phyloP scores from a whole-genome alignment of 2,797 vertebrate species.

The Catostomus latipinnis region DNA sequence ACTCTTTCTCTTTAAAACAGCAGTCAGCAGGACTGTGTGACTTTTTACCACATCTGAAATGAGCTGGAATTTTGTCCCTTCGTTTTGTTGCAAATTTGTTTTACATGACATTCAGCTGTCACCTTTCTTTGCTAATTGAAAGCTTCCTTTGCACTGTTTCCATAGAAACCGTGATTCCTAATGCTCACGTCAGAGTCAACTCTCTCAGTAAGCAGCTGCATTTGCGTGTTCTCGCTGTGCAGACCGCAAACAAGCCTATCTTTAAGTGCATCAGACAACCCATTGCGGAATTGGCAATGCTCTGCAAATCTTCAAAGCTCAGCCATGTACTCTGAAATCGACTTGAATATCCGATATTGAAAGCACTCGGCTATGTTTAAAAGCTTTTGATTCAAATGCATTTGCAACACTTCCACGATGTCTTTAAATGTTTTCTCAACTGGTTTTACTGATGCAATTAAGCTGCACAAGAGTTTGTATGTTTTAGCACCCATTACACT shows the following conservation, averaged over 20 bases:
- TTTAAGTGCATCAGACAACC: background rate
- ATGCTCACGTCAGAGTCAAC: background rate
- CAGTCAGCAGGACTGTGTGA: conserved; percentile 31
- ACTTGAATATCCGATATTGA: background rate
- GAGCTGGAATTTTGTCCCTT: background rate
- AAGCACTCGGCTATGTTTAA: background rate
- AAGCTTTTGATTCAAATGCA: background rate
- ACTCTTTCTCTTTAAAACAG: conserved; percentile 50
- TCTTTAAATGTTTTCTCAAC: background rate
- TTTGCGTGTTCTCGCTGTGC: conserved; percentile 9
- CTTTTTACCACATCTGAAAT: conserved; percentile 20
- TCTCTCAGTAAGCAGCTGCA: background rate
- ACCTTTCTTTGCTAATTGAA: conserved; percentile 9
- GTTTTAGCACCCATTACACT: background rate
- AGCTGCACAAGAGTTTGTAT: background rate
- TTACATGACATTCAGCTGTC: background rate
- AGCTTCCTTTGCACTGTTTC: conserved; percentile 9
- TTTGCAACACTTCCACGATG: background rate
- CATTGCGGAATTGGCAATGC: background rate
- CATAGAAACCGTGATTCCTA: background rate
- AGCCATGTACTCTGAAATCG: background rate
- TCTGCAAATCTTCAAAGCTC: background rate
- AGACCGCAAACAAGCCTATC: conserved; percentile 13
- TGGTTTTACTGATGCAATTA: background rate
- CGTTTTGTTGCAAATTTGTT: conserved; percentile 17